Conservation (phyloP, 2,888 invertebrate species). For the Drepanosiphum platanoidis region DNA sequence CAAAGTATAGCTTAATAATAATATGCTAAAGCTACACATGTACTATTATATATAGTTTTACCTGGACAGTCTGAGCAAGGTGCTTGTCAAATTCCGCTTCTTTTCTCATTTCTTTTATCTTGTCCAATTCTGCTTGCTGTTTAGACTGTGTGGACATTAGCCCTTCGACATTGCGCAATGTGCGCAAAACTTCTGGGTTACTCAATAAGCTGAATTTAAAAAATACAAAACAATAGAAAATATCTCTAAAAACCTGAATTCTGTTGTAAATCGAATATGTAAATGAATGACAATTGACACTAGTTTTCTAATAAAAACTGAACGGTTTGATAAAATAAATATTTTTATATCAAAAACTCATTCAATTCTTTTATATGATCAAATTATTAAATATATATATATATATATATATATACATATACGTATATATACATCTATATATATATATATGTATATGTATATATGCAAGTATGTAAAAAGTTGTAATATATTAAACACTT, state of each 20-base stretch:
- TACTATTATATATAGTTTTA: slow-evolving; percentile 66
- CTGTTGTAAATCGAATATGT: slow-evolving; percentile 48
- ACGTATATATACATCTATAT: neutral
- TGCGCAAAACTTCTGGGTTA: slow-evolving; percentile 89
- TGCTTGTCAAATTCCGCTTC: slow-evolving; percentile 82
- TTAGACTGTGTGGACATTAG: slow-evolving; percentile 68
- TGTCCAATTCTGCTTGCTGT: slow-evolving; percentile 70
- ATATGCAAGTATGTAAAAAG: slow-evolving; percentile 29
- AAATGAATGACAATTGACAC: slow-evolving; percentile 65
- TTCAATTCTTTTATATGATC: too few species aligned
- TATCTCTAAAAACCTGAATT: slow-evolving; percentile 49
- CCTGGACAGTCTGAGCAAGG: slow-evolving; percentile 78
- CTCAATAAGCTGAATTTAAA: slow-evolving; percentile 75
- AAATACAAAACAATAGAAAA: slow-evolving; percentile 62
- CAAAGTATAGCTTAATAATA: slow-evolving; percentile 42
- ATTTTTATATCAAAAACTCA: neutral
- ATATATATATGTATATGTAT: neutral
- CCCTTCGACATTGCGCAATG: slow-evolving; percentile 83
- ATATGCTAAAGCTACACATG: slow-evolving; percentile 52
- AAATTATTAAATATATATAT: neutral
- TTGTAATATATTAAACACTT: neutral
- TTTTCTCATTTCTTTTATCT: slow-evolving; percentile 75
- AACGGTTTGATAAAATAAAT: neutral
- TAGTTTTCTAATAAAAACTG: neutral
- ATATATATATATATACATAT: slow-evolving; percentile 1